These are phyloP conservation scores for Nomada hirtipes DNA, from an alignment of 2,888 invertebrate species.

Conservation along the genomic window DNA sequence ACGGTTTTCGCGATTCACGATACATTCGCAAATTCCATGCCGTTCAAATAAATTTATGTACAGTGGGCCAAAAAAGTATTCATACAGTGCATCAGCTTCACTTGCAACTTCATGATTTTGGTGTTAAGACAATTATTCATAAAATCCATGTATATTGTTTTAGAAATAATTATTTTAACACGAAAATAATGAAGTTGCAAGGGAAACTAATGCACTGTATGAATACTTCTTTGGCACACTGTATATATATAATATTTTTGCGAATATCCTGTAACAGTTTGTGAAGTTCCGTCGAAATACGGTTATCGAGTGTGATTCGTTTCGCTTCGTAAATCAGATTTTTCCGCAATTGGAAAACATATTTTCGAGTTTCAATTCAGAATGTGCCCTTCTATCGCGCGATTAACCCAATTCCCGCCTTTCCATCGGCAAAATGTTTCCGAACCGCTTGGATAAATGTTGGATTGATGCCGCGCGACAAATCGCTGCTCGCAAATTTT, in stretches of 20 bases:
- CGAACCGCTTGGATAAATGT: slow-evolving; percentile 27
- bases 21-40: neutral
- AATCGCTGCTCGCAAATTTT: slow-evolving; percentile 42
- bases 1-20: neutral
- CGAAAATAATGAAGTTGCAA: no score
- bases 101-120: no score
- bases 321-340: slow-evolving; percentile 47
- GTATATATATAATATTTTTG: no score
- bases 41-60: neutral
- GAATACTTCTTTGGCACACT: no score
- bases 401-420: slow-evolving; percentile 3
- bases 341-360: slow-evolving; percentile 27
- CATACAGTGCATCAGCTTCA: no score
- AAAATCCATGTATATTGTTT: no score
- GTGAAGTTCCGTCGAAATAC: no score
- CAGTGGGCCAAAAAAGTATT: no score
- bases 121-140: no score
- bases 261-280: no score
- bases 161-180: no score
- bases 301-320: neutral
- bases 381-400: slow-evolving; percentile 15
- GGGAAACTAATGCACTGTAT: no score
- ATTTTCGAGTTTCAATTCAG: slow-evolving; percentile 53
- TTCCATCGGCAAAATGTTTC: neutral
- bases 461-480: slow-evolving; percentile 47